phyloP scores from a whole-genome alignment of 92 coral and sea anemone species.

The Desmophyllum pertusum region DNA sequence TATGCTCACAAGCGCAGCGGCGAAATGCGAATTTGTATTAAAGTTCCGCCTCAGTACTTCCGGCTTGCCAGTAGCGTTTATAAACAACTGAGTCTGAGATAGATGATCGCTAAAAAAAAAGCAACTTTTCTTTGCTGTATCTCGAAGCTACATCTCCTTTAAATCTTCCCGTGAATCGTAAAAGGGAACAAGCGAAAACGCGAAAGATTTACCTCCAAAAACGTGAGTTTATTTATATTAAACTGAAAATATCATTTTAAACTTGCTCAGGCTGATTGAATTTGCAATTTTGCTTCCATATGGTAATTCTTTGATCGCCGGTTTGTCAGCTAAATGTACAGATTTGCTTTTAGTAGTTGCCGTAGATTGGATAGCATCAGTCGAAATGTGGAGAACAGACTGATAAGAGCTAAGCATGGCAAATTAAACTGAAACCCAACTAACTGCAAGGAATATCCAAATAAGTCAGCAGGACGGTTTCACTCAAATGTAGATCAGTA shows the following conservation, averaged over 20 bases:
- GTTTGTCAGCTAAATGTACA: background rate
- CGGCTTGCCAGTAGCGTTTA: background rate
- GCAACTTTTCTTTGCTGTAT: background rate
- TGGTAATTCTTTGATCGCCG: background rate
- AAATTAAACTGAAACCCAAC: background rate
- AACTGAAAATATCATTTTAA: background rate
- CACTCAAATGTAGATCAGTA: background rate
- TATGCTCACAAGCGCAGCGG: no score
- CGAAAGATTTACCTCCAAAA: background rate
- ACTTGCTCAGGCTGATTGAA: no score
- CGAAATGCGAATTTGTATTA: no score
- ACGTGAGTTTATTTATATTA: background rate
- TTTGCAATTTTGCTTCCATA: background rate
- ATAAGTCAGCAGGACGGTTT: no score
- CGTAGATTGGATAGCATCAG: background rate
- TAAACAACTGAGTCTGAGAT: background rate
- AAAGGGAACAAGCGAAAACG: background rate
- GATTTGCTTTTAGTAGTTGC: background rate
- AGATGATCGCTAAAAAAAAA: background rate
- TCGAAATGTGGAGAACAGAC: background rate
- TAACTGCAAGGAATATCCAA: background rate
- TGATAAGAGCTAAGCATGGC: background rate
- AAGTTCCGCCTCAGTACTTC: background rate
- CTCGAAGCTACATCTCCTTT: background rate
- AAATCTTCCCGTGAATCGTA: background rate